phyloP scores from a whole-genome alignment of 2,113 vertebrate genomes.

The Gnathonemus longibarbis region DNA sequence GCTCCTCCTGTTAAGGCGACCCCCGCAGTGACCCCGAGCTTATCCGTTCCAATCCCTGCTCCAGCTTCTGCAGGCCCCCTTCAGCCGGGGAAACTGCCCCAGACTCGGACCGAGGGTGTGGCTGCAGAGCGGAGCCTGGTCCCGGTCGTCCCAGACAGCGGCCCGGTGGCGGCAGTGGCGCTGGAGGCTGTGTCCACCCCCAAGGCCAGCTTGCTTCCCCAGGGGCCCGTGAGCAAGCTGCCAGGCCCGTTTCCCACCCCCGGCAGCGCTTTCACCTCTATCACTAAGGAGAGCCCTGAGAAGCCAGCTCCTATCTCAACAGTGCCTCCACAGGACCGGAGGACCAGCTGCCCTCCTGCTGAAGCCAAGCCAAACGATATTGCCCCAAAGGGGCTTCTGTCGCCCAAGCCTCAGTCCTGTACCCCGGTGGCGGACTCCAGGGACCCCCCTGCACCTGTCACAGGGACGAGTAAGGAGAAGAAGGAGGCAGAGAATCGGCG shows the following conservation, averaged over 20 bases:
- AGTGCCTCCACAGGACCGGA: slow-evolving; percentile 34
- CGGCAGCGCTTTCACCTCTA: slow-evolving; percentile 61
- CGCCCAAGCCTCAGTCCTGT: slow-evolving; percentile 16
- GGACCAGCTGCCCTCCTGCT: neutral
- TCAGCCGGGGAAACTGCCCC: neutral
- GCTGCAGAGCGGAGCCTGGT: slow-evolving; percentile 9
- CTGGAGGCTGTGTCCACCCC: slow-evolving; percentile 21
- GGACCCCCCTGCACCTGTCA: slow-evolving; percentile 35
- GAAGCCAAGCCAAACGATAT: slow-evolving; percentile 24
- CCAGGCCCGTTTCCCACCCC: slow-evolving; percentile 53
- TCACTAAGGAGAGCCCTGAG: slow-evolving; percentile 51
- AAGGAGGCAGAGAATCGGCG: slow-evolving; percentile 53
- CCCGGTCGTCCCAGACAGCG: slow-evolving; percentile 6
- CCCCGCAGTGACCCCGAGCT: slow-evolving; percentile 40
- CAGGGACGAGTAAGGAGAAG: slow-evolving; percentile 56
- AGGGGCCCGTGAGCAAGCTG: slow-evolving; percentile 31
- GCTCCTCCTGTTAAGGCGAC: slow-evolving; percentile 37
- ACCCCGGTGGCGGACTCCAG: slow-evolving; percentile 18
- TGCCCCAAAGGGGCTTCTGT: neutral
- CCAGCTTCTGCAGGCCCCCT: slow-evolving; percentile 18
- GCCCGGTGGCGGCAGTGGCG: slow-evolving; percentile 28
- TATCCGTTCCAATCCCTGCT: slow-evolving; percentile 48
- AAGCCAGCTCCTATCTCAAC: slow-evolving; percentile 30
- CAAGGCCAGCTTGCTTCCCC: slow-evolving; percentile 31
- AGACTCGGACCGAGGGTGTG: neutral